Evolutionary conservation across 2,797 vertebrate genomes (phyloP).

Genomic region (Setipinna tenuifilis): DNA sequence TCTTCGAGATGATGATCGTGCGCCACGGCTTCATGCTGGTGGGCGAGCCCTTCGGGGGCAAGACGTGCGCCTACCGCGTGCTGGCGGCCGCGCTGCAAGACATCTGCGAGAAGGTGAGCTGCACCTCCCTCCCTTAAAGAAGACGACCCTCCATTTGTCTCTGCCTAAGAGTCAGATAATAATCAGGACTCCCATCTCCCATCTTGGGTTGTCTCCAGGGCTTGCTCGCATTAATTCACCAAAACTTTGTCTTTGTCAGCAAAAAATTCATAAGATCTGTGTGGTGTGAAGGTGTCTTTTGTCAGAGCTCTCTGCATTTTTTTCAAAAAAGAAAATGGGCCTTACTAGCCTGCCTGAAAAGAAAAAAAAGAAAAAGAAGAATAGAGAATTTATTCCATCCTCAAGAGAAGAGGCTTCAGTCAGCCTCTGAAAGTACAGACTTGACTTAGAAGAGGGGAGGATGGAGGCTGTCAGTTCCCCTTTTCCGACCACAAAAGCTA

Average conservation of each 20-base stretch:
- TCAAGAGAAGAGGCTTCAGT: not conserved
- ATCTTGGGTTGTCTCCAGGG: not conserved
- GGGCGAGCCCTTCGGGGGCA: conserved; percentile 90
- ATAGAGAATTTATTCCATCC: not conserved
- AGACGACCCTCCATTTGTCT: not conserved
- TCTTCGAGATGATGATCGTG: conserved; percentile 93
- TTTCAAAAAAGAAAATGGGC: not conserved
- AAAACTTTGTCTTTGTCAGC: not conserved
- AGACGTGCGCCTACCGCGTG: conserved; percentile 85
- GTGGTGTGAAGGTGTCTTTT: conserved; percentile 1
- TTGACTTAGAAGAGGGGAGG: not conserved
- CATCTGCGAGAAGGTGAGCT: conserved; percentile 79
- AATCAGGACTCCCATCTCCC: not conserved
- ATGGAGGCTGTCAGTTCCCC: not conserved
- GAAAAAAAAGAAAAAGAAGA: not conserved
- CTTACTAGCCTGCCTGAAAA: not conserved
- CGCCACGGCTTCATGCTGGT: conserved; percentile 93
- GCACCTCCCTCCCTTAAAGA: not conserved
- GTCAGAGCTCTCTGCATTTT: not conserved
- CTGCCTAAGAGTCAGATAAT: not conserved
- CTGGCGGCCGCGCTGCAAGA: conserved; percentile 83
- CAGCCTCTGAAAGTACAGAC: not conserved
- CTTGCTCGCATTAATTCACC: not conserved
- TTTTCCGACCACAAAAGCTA: not conserved
- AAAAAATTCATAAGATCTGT: not conserved